Evolutionary conservation across 1,140 invertebrate genomes (phyloP).

Genomic region (Lordiphosa mommai): DNA sequence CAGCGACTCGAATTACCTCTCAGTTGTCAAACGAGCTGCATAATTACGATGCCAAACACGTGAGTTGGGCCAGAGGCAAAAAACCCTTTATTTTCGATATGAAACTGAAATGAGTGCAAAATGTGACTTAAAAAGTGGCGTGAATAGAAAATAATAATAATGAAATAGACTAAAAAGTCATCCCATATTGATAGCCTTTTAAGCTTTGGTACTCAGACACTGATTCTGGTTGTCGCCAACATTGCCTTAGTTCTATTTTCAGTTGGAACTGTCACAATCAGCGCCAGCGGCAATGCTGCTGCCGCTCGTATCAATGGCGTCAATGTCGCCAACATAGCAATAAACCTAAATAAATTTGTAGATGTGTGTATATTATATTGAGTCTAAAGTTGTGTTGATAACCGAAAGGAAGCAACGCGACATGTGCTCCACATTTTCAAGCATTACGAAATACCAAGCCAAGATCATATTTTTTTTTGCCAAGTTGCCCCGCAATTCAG

Average conservation of each 20-base stretch:
- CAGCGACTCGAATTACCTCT: constrained; percentile 36
- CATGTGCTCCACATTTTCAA: constrained; percentile 34
- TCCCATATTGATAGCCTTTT: constrained; percentile 55
- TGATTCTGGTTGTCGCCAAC: constrained; percentile 34
- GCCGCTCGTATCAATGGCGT: constrained; percentile 53
- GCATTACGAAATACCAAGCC: constrained; percentile 21
- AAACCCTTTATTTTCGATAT: constrained; percentile 4
- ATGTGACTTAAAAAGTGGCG: constrained; percentile 14
- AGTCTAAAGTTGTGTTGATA: constrained; percentile 28
- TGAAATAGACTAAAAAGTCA: constrained; percentile 51
- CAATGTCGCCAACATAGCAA: constrained; percentile 75
- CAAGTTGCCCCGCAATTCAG: background rate
- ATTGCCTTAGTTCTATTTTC: constrained; percentile 51
- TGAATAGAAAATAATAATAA: background rate
- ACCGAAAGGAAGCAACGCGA: constrained; percentile 28
- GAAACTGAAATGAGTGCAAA: constrained; percentile 19
- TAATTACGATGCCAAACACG: constrained; percentile 53
- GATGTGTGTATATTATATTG: constrained; percentile 19
- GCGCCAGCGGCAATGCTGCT: constrained; percentile 35
- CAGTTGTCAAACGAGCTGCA: constrained; percentile 54
- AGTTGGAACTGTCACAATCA: constrained; percentile 57
- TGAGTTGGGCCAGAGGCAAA: constrained; percentile 27
- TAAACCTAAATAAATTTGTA: constrained; percentile 70
- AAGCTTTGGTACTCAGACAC: background rate
- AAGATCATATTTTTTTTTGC: constrained; percentile 6